Evolutionary conservation across 2,888 invertebrate species (phyloP), one percentile per base, ranked within the genome.

Genomic region (Thelaira solivaga): DNA sequence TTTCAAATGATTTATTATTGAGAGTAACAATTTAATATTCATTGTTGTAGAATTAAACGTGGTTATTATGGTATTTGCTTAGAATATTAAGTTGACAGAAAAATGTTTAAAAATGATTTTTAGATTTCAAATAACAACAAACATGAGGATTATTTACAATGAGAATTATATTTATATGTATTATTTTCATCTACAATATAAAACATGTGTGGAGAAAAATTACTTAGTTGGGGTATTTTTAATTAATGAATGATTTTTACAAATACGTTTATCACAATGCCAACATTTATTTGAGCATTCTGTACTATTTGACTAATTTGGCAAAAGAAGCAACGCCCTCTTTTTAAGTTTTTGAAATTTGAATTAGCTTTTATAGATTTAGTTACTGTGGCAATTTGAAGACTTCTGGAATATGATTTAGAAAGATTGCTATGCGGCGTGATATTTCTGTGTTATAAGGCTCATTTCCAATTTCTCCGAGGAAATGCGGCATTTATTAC

Each of bases 1-100:
- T 64, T 41, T 43, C 43, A 64, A 59, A 34, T 69, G 57, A 43
- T 76, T 62, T 47, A 62, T 49, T 62, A 31, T 64, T 49, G 57
- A 53, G 57, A 59, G 20, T 43, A 61, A 18, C 18, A n/a, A 64
- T 41, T 68, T 68, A 22, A 47, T 31, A 34, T 39, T 18, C 13
- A 41, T 34, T 45, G 24, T 6, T 36, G 13, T 36, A 18, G 34
- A 26, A 1, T 34, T 59, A 43, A 69, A 20, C 49, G n/a, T n/a
- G 7, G 24, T 24, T 34, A 16, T 13, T 49, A 43, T 62, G 10
- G 8, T 7, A 8, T 62, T 7, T 61, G 24, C 13, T 31, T 11
- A 13, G 26, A 53, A 26, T 18, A 43, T 26, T 41, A n/a, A 53
- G 10, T 43, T 53, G 4, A 20, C 13, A 2, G n/a, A 49, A 4